Base-by-base conservation (phyloP, 2,888 invertebrate species). In the Meghimatium bilineatum region DNA sequence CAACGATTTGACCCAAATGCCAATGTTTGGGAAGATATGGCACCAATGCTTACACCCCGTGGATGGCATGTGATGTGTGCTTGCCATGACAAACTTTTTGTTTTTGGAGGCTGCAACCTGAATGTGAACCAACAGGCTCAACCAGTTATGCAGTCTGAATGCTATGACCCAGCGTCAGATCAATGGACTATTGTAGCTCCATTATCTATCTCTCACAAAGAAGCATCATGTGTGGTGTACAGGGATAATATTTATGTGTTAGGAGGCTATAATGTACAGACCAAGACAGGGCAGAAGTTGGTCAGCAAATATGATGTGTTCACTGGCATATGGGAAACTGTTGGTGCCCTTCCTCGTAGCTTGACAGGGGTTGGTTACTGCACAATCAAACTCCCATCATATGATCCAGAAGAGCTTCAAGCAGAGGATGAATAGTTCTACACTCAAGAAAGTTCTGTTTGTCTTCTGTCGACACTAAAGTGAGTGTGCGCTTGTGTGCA, bases 21-120 rank as follows among this genome's bases (percentile, higher is more conserved):
- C 36, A 91, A 92, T 85, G 92, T 91, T 71, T 93, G 93, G 93
- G 93, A 93, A 84, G 93, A 93, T 85, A 92, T 93, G 92, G 91
- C 92, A 5, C 91, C 93, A 38, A 93, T 93, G 93, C 87, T 93
- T 83, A 92, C 93, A 14, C 92, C 93, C 23, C 88, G 93, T 23
- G 93, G 93, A 74, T 93, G 93, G 93, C 93, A 93, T 86, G 93
- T 93, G 66, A 93, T 93, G 93, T 93, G 93, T 85, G 90, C 91
- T 17, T 91, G 92, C 5, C 90, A 90, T 72, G 92, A 92, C 87
- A 92, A 91, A 88, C 89, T 93, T 63, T 92, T 92, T 87, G 93
- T 93, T 82, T 93, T 92, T 87, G 93, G 93, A 23, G 93, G 93
- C 20, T 93, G 93, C 88, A 93, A 92, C 86, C 89, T 93, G 52